Evolutionary conservation across 1,140 invertebrate species (phyloP), one percentile per base, ranked within the genome.

Genomic region (Phortica variegata): DNA sequence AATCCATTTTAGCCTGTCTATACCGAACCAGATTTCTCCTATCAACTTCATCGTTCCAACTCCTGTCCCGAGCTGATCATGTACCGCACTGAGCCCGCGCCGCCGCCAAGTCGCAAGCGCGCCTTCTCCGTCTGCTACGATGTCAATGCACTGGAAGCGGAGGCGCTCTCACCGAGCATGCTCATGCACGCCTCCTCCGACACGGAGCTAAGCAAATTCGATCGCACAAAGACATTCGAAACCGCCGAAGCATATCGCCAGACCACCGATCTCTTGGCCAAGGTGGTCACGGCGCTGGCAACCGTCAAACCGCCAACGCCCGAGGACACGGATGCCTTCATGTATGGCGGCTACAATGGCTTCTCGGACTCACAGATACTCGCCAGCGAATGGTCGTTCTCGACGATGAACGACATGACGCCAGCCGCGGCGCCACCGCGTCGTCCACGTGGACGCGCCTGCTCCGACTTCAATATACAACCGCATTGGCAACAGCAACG

Each of bases 281-380:
- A 86, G 70, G 81, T 90, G 17, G 87, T 89, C 0, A 87, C 86
- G 55, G 85, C 88, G 3, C 74, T 90, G 33, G 87, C 86, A 8
- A 84, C 81, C 8, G 82, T 85, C 31, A 80, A 82, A 15, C 54
- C 65, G 1, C 77, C 78, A 31, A 77, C 79, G 2, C 76, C 79
- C 34, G 75, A 80, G 6, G 75, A 81, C 13, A 61, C 65, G 6
- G 48, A 58, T 39, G 54, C 41, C 0, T 61, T 53, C 2, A 20
- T 71, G 0, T 75, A 60, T 45, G 62, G 60, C 3, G 85, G 84
- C 2, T 77, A 85, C 20, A 78, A 86, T 52, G 82, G 85, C 29
- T 86, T 87, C 66, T 79, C 80, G 26, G 84, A 86, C 47, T 84
- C 84, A 2, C 80, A 87, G 43, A 87, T 88, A 17, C 65, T 88